Base-by-base conservation (phyloP, 1,140 invertebrate species). In the Drosophila arizonae region DNA sequence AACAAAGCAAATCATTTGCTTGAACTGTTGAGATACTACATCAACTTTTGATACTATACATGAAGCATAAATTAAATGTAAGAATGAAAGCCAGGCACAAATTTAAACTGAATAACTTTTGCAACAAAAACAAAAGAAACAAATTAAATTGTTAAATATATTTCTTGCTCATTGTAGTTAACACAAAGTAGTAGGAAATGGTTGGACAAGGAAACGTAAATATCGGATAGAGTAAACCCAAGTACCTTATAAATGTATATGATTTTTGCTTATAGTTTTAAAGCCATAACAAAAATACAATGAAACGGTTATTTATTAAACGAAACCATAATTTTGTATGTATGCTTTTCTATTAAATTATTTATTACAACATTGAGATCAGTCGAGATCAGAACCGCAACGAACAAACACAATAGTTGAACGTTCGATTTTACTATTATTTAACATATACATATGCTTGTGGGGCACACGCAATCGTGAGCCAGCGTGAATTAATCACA, bases 201-300 rank as follows among this genome's bases (percentile, higher is more conserved):
- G 54, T 64, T 46, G 52, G 17, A 67, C 24, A 46, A 24, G 45
- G 46, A 72, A 57, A 56, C 61, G 69, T 68, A 60, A 70, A 86
- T 76, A 64, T 77, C 46, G 67, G 56, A 75, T 79, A 63, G 76
- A 68, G 52, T 84, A 82, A 84, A 88, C 84, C 84, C 84, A 87
- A 88, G 84, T 87, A 87, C 84, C 84, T 87, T 82, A 88, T 87
- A 84, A 74, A 88, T 84, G 62, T 87, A 75, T 84, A 88, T 88
- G 69, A 84, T 77, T 88, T 72, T 57, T 76, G 71, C 69, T 77
- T 79, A 61, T 87, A 77, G 67, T 77, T 54, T 74, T 82, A 66
- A 46, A 69, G 77, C 66, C 63, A 64, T 57, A 58, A 72, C 56
- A 54, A 33, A 72, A 68, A 61, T 58, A 61, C 52, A 80, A 58